These are phyloP conservation scores for Sinosuthora webbiana DNA, from an alignment of 2,113 vertebrate species.

Conservation along the genomic window DNA sequence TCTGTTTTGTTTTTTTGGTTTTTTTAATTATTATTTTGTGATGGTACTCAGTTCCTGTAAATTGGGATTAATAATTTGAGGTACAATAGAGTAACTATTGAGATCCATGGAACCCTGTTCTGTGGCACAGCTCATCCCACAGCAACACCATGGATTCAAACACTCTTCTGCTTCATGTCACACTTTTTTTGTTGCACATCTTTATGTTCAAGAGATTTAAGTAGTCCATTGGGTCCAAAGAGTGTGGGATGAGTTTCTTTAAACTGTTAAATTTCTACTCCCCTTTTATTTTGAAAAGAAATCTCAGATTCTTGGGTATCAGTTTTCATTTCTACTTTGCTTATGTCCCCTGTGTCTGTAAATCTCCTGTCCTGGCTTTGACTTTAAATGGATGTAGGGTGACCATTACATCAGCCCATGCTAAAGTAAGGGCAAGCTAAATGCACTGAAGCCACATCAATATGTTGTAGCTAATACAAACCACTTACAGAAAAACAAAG, in stretches of 20 bases:
- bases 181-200: neutral
- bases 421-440: neutral
- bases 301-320: neutral
- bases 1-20: neutral
- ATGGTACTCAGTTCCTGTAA: neutral
- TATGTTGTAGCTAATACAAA: conserved; percentile 9
- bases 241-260: neutral
- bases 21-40: neutral
- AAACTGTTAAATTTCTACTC: neutral
- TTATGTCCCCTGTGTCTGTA: neutral
- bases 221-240: neutral
- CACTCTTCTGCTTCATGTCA: neutral
- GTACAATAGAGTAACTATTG: neutral
- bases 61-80: neutral
- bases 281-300: neutral
- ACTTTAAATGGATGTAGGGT: neutral
- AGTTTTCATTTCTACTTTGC: neutral
- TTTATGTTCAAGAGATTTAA: neutral
- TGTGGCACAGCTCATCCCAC: neutral
- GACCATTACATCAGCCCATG: neutral
- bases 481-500: conserved; percentile 18
- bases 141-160: neutral
- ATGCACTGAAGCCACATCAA: neutral
- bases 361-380: neutral
- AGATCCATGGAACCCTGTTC: neutral